A percentile compares a stretch with the other conserved stretches of the same genome.
Conservation (phyloP, 1,140 invertebrate genomes). For the Drosophila erecta region DNA sequence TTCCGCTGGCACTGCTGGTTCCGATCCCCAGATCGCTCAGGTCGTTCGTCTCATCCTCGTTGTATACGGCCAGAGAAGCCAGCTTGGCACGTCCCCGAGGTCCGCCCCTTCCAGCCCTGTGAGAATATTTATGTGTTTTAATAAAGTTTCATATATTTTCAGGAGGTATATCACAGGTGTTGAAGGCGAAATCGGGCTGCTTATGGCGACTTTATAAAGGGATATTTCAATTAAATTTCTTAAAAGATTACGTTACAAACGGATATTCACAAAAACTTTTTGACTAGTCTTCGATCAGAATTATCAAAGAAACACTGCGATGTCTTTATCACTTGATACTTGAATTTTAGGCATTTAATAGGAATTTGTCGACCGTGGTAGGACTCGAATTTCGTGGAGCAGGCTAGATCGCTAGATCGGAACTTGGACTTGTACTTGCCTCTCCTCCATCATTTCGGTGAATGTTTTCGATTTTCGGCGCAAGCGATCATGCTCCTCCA, state of each 20-base stretch:
- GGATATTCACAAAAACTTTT: too few species aligned
- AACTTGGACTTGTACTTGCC: conserved; percentile 85
- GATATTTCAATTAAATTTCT: too few species aligned
- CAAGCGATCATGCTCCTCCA: conserved; percentile 90
- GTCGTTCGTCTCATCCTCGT: conserved; percentile 92
- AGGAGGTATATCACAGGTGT: neutral
- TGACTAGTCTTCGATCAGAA: too few species aligned
- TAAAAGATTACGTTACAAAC: too few species aligned
- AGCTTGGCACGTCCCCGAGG: conserved; percentile 84
- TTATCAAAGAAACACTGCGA: too few species aligned
- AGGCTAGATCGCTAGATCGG: neutral
- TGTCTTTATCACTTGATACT: too few species aligned
- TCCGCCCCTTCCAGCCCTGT: conserved; percentile 86
- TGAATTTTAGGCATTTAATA: too few species aligned
- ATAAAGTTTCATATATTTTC: too few species aligned
- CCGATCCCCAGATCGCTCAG: conserved; percentile 93
- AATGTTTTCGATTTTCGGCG: conserved; percentile 95
- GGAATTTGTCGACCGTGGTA: too few species aligned
- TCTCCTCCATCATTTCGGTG: conserved; percentile 96
- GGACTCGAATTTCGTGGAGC: neutral
- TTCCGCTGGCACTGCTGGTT: conserved; percentile 90
- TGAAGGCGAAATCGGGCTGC: neutral
- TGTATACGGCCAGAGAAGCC: conserved; percentile 88
- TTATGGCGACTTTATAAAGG: neutral
- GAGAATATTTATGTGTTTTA: neutral